These are phyloP conservation scores for Esox lucius DNA, from an alignment of 2,797 vertebrate species.

Conservation along the genomic window DNA sequence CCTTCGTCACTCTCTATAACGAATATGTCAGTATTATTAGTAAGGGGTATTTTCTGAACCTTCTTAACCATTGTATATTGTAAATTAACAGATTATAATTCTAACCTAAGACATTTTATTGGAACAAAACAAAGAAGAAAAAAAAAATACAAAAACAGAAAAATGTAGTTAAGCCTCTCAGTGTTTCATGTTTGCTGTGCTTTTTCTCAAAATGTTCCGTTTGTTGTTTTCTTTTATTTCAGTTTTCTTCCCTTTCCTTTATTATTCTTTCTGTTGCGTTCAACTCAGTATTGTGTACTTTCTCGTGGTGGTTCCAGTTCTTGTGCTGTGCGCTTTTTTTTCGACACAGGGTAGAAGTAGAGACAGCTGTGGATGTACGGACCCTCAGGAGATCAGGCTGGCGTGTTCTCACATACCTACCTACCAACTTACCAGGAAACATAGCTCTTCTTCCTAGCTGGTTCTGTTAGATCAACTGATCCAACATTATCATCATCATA, in stretches of 20 bases:
- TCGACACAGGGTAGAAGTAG: slow-evolving; percentile 96
- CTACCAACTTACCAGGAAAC: slow-evolving; percentile 71
- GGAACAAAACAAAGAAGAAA: slow-evolving; percentile 78
- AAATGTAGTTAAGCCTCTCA: slow-evolving; percentile 91
- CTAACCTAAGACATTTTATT: slow-evolving; percentile 88
- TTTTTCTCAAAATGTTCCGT: slow-evolving; percentile 68
- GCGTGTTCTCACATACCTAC: slow-evolving; percentile 80
- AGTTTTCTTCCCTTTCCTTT: slow-evolving; percentile 36
- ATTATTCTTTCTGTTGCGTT: slow-evolving; percentile 59
- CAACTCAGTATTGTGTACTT: slow-evolving; percentile 83
- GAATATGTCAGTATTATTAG: slow-evolving; percentile 95
- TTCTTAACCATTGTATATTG: slow-evolving; percentile 98
- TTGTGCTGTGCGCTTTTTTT: slow-evolving; percentile 89
- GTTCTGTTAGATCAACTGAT: slow-evolving; percentile 84
- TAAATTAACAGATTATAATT: slow-evolving; percentile 99
- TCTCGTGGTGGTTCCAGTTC: slow-evolving; percentile 89
- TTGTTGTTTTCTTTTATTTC: slow-evolving; percentile 14
- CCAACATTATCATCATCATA: slow-evolving; percentile 76
- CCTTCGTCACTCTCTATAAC: slow-evolving; percentile 88
- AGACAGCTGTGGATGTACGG: slow-evolving; percentile 92
- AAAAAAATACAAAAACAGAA: slow-evolving; percentile 64
- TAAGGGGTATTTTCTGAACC: slow-evolving; percentile 93
- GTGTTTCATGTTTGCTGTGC: slow-evolving; percentile 94
- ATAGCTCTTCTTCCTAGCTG: slow-evolving; percentile 82
- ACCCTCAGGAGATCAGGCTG: slow-evolving; percentile 82